phyloP scores from a whole-genome alignment of 2,888 invertebrate species.

The Seladonia tumulorum region DNA sequence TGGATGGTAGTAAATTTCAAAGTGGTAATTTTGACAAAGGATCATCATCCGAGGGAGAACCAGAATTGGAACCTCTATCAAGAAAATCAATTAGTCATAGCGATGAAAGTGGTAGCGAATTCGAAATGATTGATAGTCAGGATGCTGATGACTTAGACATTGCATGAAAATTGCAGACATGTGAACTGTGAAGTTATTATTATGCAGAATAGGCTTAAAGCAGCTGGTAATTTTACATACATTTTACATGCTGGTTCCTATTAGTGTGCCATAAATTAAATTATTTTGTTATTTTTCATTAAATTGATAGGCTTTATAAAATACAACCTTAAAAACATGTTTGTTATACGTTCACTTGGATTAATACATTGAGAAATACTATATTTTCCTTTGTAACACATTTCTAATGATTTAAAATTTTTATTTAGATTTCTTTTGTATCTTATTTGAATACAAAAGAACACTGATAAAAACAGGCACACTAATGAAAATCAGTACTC shows the following conservation, averaged over 20 bases:
- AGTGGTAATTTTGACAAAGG: slow-evolving; percentile 81
- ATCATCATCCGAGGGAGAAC: slow-evolving; percentile 81
- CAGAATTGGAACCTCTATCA: slow-evolving; percentile 73
- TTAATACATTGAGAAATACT: neutral
- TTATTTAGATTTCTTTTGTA: neutral
- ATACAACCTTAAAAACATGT: neutral
- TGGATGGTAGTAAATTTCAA: slow-evolving; percentile 79
- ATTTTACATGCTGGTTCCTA: slow-evolving; percentile 15
- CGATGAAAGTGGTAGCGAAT: slow-evolving; percentile 82
- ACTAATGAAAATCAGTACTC: neutral
- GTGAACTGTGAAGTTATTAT: slow-evolving; percentile 58
- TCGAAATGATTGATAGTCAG: slow-evolving; percentile 81
- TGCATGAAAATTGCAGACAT: slow-evolving; percentile 57
- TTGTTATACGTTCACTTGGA: neutral
- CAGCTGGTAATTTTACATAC: slow-evolving; percentile 40
- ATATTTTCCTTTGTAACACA: neutral
- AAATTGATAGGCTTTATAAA: neutral
- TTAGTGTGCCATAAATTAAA: neutral
- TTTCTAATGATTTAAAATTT: neutral
- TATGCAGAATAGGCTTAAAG: slow-evolving; percentile 51
- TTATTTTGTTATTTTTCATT: neutral
- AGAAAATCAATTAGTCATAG: slow-evolving; percentile 74
- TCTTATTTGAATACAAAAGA: neutral
- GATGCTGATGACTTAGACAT: slow-evolving; percentile 74
- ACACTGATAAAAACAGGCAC: neutral